Percentiles rank a stretch among this genome's conserved stretches.
phyloP scores from a whole-genome alignment of 2,888 invertebrate species.

The Desoria tigrina region DNA sequence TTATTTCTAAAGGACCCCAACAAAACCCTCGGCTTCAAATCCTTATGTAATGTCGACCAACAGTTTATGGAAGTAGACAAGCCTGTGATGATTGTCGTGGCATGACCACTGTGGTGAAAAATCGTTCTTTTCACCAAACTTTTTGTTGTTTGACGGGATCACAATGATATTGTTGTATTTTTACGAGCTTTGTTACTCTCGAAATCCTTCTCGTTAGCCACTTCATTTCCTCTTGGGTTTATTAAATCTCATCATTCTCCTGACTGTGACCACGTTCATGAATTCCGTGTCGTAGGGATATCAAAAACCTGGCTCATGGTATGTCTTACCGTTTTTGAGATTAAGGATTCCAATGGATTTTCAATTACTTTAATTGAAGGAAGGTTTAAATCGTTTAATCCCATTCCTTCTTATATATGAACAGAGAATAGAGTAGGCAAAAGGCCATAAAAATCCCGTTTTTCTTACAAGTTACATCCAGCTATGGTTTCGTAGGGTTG shows the following conservation, averaged over 20 bases:
- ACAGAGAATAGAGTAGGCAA: too few relatives aligned
- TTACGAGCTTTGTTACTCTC: constrained; percentile 8
- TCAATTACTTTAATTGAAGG: too few relatives aligned
- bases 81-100: constrained; percentile 13
- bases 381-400: too few relatives aligned
- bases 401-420: too few relatives aligned
- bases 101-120: constrained; percentile 33
- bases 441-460: too few relatives aligned
- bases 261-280: too few relatives aligned
- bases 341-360: too few relatives aligned
- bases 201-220: constrained; percentile 15
- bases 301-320: too few relatives aligned
- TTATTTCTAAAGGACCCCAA: constrained; percentile 44
- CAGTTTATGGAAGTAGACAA: constrained; percentile 2
- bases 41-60: constrained; percentile 34
- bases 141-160: constrained; percentile 21
- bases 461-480: too few relatives aligned
- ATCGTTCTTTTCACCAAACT: constrained; percentile 31
- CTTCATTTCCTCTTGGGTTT: constrained; percentile 17
- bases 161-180: constrained; percentile 24
- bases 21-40: constrained; percentile 20
- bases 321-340: too few relatives aligned
- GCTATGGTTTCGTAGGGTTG: too few relatives aligned
- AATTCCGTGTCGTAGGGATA: too few relatives aligned
- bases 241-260: not conserved